Base-by-base conservation (phyloP, 2,113 vertebrate genomes). In the Otus sunia region DNA sequence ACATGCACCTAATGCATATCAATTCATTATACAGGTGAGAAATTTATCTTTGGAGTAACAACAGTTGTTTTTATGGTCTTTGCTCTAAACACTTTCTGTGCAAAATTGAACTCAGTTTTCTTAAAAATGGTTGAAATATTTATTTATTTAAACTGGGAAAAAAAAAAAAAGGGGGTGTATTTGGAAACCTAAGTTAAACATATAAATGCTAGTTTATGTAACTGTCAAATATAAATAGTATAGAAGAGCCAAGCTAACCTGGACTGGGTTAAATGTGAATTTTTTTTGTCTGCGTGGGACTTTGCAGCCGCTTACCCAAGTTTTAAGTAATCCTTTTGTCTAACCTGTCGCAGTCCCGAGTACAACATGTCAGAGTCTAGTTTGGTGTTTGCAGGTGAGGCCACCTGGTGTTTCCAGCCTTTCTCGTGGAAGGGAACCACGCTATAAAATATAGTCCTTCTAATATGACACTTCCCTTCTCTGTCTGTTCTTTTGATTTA, bases 271-370 rank as follows among this genome's bases (percentile, higher is more conserved):
- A 36, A 41, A 56, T 20, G 3, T 12, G 32, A 45, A 15, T 50
- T 63, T 9, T 4, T 69, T 82, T 69, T 56, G 19, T 30, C 21
- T 73, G 56, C 18, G 4, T 6, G 12, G 25, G 29, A 19, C 5
- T 81, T 53, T 50, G 36, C 52, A 75, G 69, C 36, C 37, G 29
- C 19, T 50, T 30, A 19, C 14, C 11, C 47, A n/a, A 34, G 9
- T 11, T 56, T 41, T 34, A 19, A 52, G 23, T 34, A 13, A 14
- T 21, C 13, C 6, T 20, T 47, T 82, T 36, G 25, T 49, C 41
- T 55, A 56, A 4, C 7, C 36, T 47, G 7, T 18, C 0, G 0
- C 56, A 58, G 14, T 6, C 34, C 6, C 0, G 0, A 6, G 5
- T 7, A 15, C 25, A 37, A 18, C 9, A 12, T 5, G 30, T 15